phyloP scores from a whole-genome alignment of 53 echinoderm and acorn worm species.

The Zoroaster sp. region DNA sequence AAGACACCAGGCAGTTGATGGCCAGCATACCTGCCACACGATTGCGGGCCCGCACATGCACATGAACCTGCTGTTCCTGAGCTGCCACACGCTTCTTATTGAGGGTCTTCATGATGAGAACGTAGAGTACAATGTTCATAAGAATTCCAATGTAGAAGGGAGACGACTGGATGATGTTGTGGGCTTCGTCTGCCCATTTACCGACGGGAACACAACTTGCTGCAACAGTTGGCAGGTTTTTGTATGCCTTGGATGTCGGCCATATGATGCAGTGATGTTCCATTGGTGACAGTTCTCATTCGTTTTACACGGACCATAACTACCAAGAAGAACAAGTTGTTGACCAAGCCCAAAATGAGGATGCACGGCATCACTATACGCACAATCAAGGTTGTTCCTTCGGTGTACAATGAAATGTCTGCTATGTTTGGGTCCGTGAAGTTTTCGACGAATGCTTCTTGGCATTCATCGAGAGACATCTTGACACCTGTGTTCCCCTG shows the following conservation, averaged over 20 bases:
- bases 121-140: slow-evolving; percentile 60
- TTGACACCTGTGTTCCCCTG: too few species aligned
- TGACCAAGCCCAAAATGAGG: not conserved
- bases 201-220: not conserved
- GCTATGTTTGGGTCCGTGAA: not conserved
- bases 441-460: not conserved
- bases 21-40: slow-evolving; percentile 79
- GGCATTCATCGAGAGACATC: not conserved
- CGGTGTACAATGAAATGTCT: not conserved
- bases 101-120: slow-evolving; percentile 50
- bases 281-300: slow-evolving; percentile 28
- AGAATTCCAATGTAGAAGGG: slow-evolving; percentile 70
- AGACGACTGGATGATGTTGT: slow-evolving; percentile 62
- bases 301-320: not conserved
- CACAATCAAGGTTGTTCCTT: not conserved
- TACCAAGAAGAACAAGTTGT: slow-evolving; percentile 12
- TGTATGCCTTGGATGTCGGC: not conserved
- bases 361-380: slow-evolving; percentile 10
- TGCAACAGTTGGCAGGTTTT: not conserved
- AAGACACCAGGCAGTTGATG: slow-evolving; percentile 71
- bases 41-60: slow-evolving; percentile 32
- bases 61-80: not conserved
- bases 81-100: not conserved
- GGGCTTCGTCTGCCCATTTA: not conserved
- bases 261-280: not conserved